These are phyloP conservation scores for Zophobas morio DNA, from an alignment of 1,140 invertebrate species.

Conservation along the genomic window DNA sequence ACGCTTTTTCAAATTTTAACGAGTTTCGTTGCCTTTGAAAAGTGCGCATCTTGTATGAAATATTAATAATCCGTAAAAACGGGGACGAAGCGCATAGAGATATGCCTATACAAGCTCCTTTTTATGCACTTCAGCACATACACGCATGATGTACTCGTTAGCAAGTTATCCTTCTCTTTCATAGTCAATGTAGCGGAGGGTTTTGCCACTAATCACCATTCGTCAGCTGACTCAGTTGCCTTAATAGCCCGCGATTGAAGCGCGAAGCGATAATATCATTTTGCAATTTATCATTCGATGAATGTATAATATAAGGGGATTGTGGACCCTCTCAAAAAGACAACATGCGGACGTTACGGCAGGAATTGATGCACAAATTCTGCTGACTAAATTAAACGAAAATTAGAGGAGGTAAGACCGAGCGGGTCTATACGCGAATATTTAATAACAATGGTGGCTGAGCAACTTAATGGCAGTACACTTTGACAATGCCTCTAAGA, in stretches of 20 bases:
- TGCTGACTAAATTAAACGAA: too few species aligned
- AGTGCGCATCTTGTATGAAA: slow-evolving; percentile 23
- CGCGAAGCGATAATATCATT: slow-evolving; percentile 44
- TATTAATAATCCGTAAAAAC: slow-evolving; percentile 38
- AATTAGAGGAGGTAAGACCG: too few species aligned
- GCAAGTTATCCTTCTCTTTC: slow-evolving; percentile 47
- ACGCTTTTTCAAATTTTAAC: slow-evolving; percentile 22
- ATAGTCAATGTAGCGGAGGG: slow-evolving; percentile 39
- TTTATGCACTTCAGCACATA: slow-evolving; percentile 31
- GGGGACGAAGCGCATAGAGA: slow-evolving; percentile 23
- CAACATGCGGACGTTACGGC: background rate
- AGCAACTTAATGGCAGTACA: too few species aligned
- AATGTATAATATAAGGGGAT: slow-evolving; percentile 2
- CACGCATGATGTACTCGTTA: slow-evolving; percentile 40
- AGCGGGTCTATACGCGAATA: too few species aligned
- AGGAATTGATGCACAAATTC: too few species aligned
- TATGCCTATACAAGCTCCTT: slow-evolving; percentile 2
- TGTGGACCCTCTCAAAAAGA: slow-evolving; percentile 8
- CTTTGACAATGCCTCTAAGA: too few species aligned
- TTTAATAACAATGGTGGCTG: too few species aligned
- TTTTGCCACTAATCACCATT: slow-evolving; percentile 45
- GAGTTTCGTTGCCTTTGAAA: slow-evolving; percentile 14
- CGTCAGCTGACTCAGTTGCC: slow-evolving; percentile 46
- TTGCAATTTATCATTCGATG: slow-evolving; percentile 38
- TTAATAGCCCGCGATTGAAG: slow-evolving; percentile 45